Base-by-base conservation (phyloP, 2,888 invertebrate genomes). In the Polylopha cassiicola region DNA sequence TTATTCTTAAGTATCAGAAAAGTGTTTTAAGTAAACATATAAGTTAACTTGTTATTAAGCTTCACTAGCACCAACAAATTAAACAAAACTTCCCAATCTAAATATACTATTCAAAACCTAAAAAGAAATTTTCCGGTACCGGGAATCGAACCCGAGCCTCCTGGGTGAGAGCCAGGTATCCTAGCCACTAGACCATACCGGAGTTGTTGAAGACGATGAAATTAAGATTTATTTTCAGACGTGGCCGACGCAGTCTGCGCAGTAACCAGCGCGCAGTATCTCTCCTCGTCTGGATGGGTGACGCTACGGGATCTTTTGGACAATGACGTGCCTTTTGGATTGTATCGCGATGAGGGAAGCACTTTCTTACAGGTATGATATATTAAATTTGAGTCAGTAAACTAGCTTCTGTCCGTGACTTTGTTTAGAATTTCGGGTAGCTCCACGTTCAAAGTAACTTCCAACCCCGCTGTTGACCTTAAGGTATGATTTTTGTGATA, bases 221-320 rank as follows among this genome's bases (percentile, higher is more conserved):
- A 51, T 43, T 13, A 8, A 21, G 28, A 20, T 26, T 41, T 39
- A 6, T 39, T 47, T 70, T 2, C 58, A 94, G 94, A 91, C 50
- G 90, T 92, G 4, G 88, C 88, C 44, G 91, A 91, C 13, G 93
- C 95, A 2, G 89, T 94, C 7, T 95, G 95, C 65, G 94, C 93
- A 1, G 93, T 95, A 39, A 93, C 94, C 2, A 92, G 92, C 39
- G 93, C 95, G 4, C 94, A 94, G 70, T 95, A 92, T 70, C 79
- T 95, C 47, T 90, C 93, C 0, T 84, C 89, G 18, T 88, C 88
- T 5, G 95, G 95, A 38, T 95, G 95, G 95, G 87, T 91, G 43
- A 94, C 93, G 47, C 74, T 95, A 14, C 86, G 93, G 41, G 94
- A 93, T 72, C 87, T 91, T 10, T 74, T 91, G 1, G 91, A 92